These are phyloP conservation scores for Apamea epomidion DNA, from an alignment of 2,888 invertebrate genomes.

Conservation along the genomic window DNA sequence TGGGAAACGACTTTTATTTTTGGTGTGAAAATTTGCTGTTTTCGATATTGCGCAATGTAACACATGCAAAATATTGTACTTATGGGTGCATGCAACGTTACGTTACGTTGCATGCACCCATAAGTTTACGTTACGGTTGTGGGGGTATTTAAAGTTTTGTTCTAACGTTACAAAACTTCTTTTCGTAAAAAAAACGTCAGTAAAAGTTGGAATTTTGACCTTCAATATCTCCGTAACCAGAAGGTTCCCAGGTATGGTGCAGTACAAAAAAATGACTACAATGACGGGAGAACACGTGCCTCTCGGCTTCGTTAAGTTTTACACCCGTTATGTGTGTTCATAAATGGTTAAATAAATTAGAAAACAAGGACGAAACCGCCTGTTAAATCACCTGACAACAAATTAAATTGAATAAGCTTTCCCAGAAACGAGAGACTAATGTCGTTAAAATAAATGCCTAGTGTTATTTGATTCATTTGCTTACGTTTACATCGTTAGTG, in stretches of 20 bases:
- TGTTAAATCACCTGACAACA: neutral
- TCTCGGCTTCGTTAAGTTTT: neutral
- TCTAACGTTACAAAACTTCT: too few species aligned
- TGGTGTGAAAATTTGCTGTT: neutral
- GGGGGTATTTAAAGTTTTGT: too few species aligned
- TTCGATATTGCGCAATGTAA: neutral
- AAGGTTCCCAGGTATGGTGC: neutral
- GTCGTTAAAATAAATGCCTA: conserved; percentile 7
- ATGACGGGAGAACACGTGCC: neutral
- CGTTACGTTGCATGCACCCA: too few species aligned
- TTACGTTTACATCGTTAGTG: conserved; percentile 32
- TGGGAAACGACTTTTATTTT: neutral
- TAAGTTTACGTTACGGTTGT: too few species aligned
- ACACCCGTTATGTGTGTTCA: neutral
- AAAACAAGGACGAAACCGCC: neutral
- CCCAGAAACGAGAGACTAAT: conserved; percentile 3
- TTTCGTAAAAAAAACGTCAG: neutral
- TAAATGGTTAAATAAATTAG: neutral
- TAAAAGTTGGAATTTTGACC: neutral
- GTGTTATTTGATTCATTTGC: conserved; percentile 21
- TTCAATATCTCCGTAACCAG: neutral
- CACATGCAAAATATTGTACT: neutral
- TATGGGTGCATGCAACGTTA: neutral
- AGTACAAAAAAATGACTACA: neutral
- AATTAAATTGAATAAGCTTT: neutral